Conservation (phyloP, 2,888 invertebrate genomes). For the Acanthopleura granulata region DNA sequence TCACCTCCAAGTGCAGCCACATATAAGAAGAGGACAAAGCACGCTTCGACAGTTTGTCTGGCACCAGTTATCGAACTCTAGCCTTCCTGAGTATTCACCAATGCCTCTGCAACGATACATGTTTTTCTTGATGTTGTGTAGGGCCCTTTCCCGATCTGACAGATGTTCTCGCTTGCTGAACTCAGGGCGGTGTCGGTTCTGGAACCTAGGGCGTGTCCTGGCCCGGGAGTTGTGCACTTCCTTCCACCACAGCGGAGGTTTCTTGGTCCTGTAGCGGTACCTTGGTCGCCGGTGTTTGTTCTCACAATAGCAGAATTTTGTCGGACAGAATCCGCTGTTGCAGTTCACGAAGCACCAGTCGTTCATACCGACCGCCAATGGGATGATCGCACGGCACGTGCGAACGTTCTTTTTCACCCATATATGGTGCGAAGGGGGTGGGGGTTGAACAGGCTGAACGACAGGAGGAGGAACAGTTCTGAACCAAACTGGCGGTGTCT, state of each 20-base stretch:
- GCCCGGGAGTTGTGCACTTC: neutral
- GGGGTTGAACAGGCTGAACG: neutral
- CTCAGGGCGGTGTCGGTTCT: neutral
- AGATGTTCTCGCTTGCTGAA: neutral
- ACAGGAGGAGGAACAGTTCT: neutral
- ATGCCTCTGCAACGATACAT: conserved; percentile 31
- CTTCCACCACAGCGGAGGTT: neutral
- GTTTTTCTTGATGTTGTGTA: neutral
- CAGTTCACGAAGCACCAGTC: conserved; percentile 58
- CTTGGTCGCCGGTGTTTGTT: conserved; percentile 6
- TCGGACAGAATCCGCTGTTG: conserved; percentile 52
- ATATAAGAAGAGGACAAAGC: conserved; percentile 38
- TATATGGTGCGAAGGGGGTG: conserved; percentile 18
- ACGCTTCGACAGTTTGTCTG: conserved; percentile 31
- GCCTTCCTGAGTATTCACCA: conserved; percentile 31
- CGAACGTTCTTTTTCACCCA: conserved; percentile 19
- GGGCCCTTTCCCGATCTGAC: neutral
- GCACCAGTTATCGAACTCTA: conserved; percentile 42
- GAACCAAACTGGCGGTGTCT: neutral
- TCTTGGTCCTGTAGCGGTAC: neutral
- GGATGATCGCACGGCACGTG: conserved; percentile 47
- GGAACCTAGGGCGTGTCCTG: neutral
- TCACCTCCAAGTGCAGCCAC: conserved; percentile 28
- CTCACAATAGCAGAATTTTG: conserved; percentile 35
- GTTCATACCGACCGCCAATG: conserved; percentile 54